A percentile compares a stretch with the other conserved stretches of the same genome.
These are phyloP conservation scores for Tetropium fuscum DNA, from an alignment of 2,888 invertebrate genomes.

Conservation along the genomic window DNA sequence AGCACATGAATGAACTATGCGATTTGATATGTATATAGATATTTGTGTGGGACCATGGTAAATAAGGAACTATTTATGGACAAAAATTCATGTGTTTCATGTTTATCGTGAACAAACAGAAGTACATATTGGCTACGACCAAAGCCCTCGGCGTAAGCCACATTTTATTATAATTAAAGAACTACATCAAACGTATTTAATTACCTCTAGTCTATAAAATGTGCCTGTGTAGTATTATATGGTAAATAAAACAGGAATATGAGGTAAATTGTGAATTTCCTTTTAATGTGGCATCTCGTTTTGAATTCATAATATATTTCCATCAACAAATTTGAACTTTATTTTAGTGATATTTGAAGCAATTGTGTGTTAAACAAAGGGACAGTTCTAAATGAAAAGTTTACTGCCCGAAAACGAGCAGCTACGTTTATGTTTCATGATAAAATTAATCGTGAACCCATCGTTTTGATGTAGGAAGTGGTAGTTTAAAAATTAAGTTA, in stretches of 20 bases:
- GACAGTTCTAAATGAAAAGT: no score
- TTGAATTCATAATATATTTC: neutral
- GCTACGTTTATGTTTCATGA: no score
- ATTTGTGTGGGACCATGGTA: no score
- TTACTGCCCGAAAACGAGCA: no score
- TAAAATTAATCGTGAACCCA: no score
- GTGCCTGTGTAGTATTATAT: neutral
- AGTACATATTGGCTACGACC: neutral
- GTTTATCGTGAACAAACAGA: constrained; percentile 9
- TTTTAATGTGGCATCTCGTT: neutral
- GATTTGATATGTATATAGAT: no score
- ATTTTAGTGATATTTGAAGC: no score
- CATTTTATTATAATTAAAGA: constrained; percentile 12
- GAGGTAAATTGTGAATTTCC: neutral
- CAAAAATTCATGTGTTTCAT: neutral
- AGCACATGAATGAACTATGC: no score
- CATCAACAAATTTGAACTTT: neutral
- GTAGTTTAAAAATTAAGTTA: no score
- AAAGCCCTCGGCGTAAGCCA: neutral
- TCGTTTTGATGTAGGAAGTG: no score
- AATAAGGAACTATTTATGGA: no score
- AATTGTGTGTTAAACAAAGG: no score
- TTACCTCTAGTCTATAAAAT: constrained; percentile 21
- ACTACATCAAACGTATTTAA: constrained; percentile 23
- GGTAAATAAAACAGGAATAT: neutral